Base-by-base conservation (phyloP, 2,888 invertebrate genomes). In the Protonemura montana region DNA sequence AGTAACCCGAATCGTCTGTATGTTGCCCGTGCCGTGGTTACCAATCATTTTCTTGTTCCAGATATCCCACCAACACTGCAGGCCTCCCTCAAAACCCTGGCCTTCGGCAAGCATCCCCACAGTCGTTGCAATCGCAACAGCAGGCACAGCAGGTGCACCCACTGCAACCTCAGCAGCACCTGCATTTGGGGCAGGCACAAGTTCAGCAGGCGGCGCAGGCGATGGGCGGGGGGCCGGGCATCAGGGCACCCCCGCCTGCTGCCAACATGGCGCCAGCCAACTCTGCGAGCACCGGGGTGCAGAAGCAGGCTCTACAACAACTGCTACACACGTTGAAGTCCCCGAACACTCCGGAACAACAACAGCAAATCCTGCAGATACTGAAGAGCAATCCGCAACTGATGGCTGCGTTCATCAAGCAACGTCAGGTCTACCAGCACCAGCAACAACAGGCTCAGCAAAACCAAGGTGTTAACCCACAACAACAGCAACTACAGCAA, bases 321-420 rank as follows among this genome's bases (percentile, higher is more conserved):
- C 94, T 99, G 28, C 95, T 98, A 94, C 95, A 96, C 89, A 98
- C 98, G 87, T 93, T 99, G 85, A 95, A 97, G 89, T 97, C 97
- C 89, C 98, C 98, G 85, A 96, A 96, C 89, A 96, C 97, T 84
- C 96, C 96, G 88, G 97, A 98, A 90, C 98, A 98, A 90, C 98
- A 98, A 90, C 96, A 96, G 90, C 96, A 97, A 92, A 95, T 97
- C 87, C 93, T 98, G 88, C 95, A 96, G 90, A 97, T 98, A 90
- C 94, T 98, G 88, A 98, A 98, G 92, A 96, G 96, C 88, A 98
- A 98, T 92, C 98, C 98, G 77, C 97, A 97, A 89, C 93, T 99
- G 82, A 98, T 98, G 97, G 97, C 98, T 86, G 97, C 98, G 86
- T 98, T 98, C 90, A 96, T 98, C 89, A 97, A 98, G 90, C 97